Evolutionary conservation across 2,888 invertebrate genomes (phyloP), one percentile per base, ranked within the genome.

Genomic region (Drosophila robusta): DNA sequence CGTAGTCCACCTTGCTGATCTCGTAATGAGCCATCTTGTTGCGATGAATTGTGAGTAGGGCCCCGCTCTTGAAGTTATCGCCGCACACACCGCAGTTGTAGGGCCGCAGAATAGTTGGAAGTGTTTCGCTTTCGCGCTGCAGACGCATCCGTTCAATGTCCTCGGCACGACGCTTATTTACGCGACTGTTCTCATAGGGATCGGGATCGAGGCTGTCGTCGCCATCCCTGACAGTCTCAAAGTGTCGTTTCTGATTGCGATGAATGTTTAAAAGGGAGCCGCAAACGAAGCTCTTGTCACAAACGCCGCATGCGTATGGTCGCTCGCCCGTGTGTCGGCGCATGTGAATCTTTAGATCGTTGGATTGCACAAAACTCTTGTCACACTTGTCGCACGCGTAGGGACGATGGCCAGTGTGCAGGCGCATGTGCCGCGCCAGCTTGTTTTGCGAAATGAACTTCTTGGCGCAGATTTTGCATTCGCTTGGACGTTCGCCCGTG

Each of bases 321-420:
- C 94, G 94, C 80, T 94, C 94, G 1, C 95, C 95, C 0, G 95
- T 95, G 81, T 95, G 95, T 0, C 95, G 92, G 0, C 95, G 93
- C 90, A 95, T 94, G 81, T 95, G 95, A 32, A 95, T 91, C n/a
- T 95, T 95, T 46, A 95, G 91, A 84, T 95, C 95, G 89, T 95
- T 95, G 50, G 95, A 95, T 89, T 95, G 95, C 0, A 95, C 94
- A 89, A 95, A 95, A 2, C 90, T 87, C 50, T 90, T 90, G 32
- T 89, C 87, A 51, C 92, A 92, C 39, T 85, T 93, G 0, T 93
- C 92, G 75, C 94, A 94, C 75, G 94, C 94, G 86, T 94, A 94
- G 0, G 94, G 94, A 22, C 94, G 92, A 45, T 93, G 93, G 0
- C 94, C 94, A 0, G 92, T 91, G 54, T 92, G 92, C 4, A 94